Evolutionary conservation across 2,888 invertebrate species (phyloP).

Genomic region (Drosophila parthenogenetica): DNA sequence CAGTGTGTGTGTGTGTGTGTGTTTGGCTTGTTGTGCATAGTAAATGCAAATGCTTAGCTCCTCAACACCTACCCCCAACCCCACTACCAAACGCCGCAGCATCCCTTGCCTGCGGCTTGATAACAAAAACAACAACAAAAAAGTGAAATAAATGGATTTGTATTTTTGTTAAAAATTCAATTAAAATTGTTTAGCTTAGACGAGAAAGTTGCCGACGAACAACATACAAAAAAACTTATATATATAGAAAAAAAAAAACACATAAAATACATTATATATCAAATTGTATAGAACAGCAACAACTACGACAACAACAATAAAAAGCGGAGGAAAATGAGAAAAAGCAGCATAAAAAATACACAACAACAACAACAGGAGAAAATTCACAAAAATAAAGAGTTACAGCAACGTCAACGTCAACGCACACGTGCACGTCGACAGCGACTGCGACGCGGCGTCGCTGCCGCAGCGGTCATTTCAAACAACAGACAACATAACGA

Average conservation of each 20-base stretch:
- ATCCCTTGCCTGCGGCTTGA: not conserved
- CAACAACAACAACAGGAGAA: conserved; percentile 11
- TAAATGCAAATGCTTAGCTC: conserved; percentile 14
- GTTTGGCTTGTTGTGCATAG: conserved; percentile 15
- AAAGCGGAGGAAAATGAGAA: not conserved
- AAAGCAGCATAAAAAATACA: not conserved
- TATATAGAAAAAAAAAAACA: conserved; percentile 39
- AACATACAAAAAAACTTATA: conserved; percentile 28
- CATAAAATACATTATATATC: conserved; percentile 67
- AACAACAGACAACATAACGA: conserved; percentile 80
- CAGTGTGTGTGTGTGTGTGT: conserved; percentile 1
- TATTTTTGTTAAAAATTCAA: conserved; percentile 77
- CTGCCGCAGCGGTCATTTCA: conserved; percentile 71
- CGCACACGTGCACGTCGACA: conserved; percentile 20
- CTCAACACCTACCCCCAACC: not conserved
- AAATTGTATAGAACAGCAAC: conserved; percentile 56
- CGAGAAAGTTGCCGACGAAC: conserved; percentile 18
- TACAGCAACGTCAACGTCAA: conserved; percentile 53
- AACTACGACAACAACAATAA: conserved; percentile 9
- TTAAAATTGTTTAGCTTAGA: conserved; percentile 75
- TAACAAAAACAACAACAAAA: conserved; percentile 1
- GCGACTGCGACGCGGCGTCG: conserved; percentile 55
- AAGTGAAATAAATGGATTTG: conserved; percentile 57
- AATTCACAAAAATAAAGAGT: conserved; percentile 54
- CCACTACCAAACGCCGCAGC: not conserved